Base-by-base conservation (phyloP, 37 sponge, comb jelly and placozoan genomes). In the Cliona cf. orientalis region DNA sequence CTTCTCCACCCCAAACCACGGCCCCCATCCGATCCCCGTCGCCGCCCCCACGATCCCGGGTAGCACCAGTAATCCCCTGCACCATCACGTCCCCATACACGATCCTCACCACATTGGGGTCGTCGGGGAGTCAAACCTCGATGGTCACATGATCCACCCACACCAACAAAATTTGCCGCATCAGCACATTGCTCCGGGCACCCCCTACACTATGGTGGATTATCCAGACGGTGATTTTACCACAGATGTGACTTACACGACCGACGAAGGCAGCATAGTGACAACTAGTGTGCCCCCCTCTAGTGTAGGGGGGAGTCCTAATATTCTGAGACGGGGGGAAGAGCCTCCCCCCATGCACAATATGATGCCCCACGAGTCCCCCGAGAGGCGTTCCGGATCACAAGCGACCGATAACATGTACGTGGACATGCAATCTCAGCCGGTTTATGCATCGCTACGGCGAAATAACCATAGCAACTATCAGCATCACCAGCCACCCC, bases 291-390 rank as follows among this genome's bases (percentile, higher is more conserved):
- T 75, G 38, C 76, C 74, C 19, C 58, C 76, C 23, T 75, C 76
- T 44, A 75, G 76, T 59, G 42, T 28, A 3, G 76, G 76, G 34
- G 76, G 76, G 34, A 75, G 76, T 34, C 76, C 76, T 34, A 75
- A 58, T 40, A 35, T 42, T 6, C 25, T 49, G 26, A 21, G 63
- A 7, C 12, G 26, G 53, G 53, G 53, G 53, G n/a, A n/a, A n/a
- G n/a, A n/a, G n/a, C n/a, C n/a, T n/a, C 14, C 53, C 53, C 14
- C 53, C 14, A 49, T 49, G 53, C 53, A 49, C 14, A 49, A 19
- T 9, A 14, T 49, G 14, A 49, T 14, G 28, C 63, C 22, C 63
- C 26, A 12, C 5, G 26, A 61, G 6, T n/a, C 7, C 6, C 63
- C 12, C 22, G 26, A 61, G 25, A 26, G 6, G 5, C 22, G 28